Evolutionary conservation across 2,797 vertebrate species (phyloP).

Genomic region (Mionectes olivaceus): DNA sequence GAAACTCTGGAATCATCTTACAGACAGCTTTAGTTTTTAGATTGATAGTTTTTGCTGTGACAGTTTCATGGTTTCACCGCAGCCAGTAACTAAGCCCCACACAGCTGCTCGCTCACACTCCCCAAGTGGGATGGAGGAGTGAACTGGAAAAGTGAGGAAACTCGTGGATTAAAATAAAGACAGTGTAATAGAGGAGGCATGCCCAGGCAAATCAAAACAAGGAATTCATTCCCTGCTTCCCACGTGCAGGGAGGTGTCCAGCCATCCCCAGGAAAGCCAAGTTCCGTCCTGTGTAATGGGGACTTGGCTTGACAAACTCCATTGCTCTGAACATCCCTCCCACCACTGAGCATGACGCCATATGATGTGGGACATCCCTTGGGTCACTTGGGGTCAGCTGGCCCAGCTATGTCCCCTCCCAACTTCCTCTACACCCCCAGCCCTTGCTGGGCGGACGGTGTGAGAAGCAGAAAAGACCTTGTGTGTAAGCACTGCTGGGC

Average conservation of each 20-base stretch:
- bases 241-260: background rate
- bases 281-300: background rate
- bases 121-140: background rate
- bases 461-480: background rate
- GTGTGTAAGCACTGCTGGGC: accelerated
- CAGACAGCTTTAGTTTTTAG: background rate
- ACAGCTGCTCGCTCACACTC: background rate
- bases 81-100: background rate
- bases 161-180: background rate
- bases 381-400: background rate
- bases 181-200: background rate
- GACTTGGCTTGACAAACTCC: background rate
- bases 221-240: background rate
- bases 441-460: accelerated
- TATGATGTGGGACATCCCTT: background rate
- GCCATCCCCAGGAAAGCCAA: background rate
- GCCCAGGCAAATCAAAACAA: background rate
- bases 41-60: background rate
- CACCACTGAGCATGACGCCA: background rate
- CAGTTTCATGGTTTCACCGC: background rate
- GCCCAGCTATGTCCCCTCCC: background rate
- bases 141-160: background rate
- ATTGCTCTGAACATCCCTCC: accelerated
- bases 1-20: background rate
- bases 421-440: background rate